A percentile compares a stretch with the other conserved stretches of the same genome.
Conservation (phyloP, 2,888 invertebrate genomes). For the Dolichopus griseipennis region DNA sequence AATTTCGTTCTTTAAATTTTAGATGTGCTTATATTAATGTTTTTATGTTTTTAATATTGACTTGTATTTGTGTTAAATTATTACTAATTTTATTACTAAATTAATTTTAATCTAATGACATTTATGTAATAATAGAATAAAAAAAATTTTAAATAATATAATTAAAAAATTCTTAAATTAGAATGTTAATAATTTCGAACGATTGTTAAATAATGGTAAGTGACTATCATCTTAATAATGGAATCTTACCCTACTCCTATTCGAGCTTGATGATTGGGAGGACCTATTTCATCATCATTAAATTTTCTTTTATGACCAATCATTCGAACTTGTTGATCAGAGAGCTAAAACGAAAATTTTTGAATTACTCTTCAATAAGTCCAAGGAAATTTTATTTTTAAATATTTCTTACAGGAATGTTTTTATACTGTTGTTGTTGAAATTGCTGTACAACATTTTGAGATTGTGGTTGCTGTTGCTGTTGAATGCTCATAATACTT, state of each 20-base stretch:
- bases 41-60: no score
- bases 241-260: slow-evolving; percentile 25
- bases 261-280: slow-evolving; percentile 20
- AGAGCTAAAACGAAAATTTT: not conserved
- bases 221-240: not conserved
- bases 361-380: not conserved
- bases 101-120: no score
- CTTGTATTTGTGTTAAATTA: no score
- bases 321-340: slow-evolving; percentile 13
- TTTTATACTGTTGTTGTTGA: slow-evolving; percentile 16
- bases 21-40: no score
- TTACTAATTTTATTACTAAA: no score
- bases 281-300: slow-evolving; percentile 21
- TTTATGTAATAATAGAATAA: no score
- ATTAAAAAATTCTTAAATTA: no score
- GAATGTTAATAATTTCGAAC: no score
- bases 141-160: no score
- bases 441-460: not conserved
- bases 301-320: slow-evolving; percentile 20
- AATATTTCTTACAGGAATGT: slow-evolving; percentile 11
- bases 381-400: no score
- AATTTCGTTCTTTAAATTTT: no score
- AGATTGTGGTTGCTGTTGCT: slow-evolving; percentile 12
- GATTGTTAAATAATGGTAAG: not conserved
- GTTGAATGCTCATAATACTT: slow-evolving; percentile 16